These are phyloP conservation scores for Oreortyx pictus DNA, from an alignment of 2,797 vertebrate genomes.

Conservation along the genomic window DNA sequence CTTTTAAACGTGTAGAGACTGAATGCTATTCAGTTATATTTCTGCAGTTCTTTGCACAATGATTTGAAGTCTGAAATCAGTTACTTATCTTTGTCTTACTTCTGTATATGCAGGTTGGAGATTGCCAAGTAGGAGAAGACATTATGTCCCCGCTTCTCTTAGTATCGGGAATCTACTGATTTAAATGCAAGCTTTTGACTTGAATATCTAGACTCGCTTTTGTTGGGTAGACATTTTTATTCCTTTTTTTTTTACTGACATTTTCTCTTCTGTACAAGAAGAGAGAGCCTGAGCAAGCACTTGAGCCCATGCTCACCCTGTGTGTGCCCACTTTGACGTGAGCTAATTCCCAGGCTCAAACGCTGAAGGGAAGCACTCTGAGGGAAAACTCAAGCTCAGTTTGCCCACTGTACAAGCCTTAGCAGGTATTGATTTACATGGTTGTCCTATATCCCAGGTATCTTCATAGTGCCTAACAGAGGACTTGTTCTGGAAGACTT, in stretches of 20 bases:
- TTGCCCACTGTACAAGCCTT: background rate
- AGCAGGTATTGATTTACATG: background rate
- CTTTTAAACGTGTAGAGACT: background rate
- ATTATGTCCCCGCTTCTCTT: background rate
- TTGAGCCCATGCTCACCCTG: rapidly evolving
- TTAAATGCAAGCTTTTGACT: background rate
- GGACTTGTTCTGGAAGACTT: background rate
- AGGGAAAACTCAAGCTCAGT: background rate
- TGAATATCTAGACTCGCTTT: background rate
- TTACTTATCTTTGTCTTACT: conserved; percentile 2
- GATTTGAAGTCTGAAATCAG: background rate
- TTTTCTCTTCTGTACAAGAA: background rate
- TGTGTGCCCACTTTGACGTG: background rate
- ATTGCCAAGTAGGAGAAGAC: background rate
- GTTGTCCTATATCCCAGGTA: background rate
- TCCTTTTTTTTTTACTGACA: background rate
- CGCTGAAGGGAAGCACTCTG: rapidly evolving
- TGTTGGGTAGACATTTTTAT: background rate
- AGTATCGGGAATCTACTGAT: background rate
- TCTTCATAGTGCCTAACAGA: background rate
- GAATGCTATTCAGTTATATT: background rate
- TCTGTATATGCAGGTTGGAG: background rate
- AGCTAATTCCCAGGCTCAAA: background rate
- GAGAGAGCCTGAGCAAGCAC: background rate
- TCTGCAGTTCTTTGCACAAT: background rate